These are phyloP conservation scores for Actenoides hombroni DNA, from an alignment of 2,113 vertebrate species.

Conservation along the genomic window DNA sequence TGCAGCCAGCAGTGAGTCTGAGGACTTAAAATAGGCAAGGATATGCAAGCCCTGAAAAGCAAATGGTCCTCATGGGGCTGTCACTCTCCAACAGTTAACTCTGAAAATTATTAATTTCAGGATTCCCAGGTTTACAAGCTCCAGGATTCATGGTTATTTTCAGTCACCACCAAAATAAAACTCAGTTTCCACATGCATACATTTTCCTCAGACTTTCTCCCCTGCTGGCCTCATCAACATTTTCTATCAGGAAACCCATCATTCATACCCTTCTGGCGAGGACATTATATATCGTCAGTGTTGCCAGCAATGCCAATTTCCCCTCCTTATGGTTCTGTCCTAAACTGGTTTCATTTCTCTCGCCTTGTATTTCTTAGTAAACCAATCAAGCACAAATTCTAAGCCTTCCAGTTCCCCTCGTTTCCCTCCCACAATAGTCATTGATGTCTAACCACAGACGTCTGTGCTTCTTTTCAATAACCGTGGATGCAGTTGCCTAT, in stretches of 20 bases:
- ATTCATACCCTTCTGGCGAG: slow-evolving; percentile 57
- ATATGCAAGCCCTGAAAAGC: slow-evolving; percentile 7
- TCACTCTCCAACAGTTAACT: slow-evolving; percentile 32
- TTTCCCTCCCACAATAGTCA: slow-evolving; percentile 43
- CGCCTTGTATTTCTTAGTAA: slow-evolving; percentile 48
- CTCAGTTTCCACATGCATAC: slow-evolving; percentile 47
- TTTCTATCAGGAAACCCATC: slow-evolving; percentile 60
- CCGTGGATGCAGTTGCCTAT: slow-evolving; percentile 39
- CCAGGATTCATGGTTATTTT: slow-evolving; percentile 48
- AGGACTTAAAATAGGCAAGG: neutral
- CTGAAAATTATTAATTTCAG: slow-evolving; percentile 55
- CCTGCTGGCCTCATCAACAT: slow-evolving; percentile 40
- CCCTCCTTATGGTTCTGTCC: slow-evolving; percentile 6
- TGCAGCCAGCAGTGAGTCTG: neutral
- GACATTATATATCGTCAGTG: slow-evolving; percentile 53
- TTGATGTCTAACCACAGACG: slow-evolving; percentile 57
- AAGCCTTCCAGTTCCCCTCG: slow-evolving; percentile 32
- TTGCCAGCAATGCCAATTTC: slow-evolving; percentile 50
- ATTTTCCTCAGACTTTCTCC: slow-evolving; percentile 36
- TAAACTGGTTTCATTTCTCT: slow-evolving; percentile 50
- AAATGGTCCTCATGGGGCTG: neutral
- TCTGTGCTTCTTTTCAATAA: slow-evolving; percentile 64
- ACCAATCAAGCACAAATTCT: slow-evolving; percentile 49
- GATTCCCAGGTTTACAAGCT: slow-evolving; percentile 50
- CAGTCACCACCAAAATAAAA: slow-evolving; percentile 46